Base-by-base conservation (phyloP, 2,113 vertebrate species). In the Toxostoma redivivum region DNA sequence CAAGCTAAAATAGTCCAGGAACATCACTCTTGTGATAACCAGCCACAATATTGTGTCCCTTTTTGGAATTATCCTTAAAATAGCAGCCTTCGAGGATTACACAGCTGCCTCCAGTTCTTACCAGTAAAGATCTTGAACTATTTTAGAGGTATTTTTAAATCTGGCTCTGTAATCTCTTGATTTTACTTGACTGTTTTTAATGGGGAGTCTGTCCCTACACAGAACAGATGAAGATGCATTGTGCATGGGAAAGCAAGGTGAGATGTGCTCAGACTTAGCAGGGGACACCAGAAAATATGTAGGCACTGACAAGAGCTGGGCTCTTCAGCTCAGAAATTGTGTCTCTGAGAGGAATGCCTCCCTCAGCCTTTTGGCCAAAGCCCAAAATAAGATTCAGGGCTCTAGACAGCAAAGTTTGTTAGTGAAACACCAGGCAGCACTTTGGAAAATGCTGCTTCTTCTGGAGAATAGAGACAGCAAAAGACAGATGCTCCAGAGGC, bases 101-200 rank as follows among this genome's bases (percentile, higher is more conserved):
- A 82, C 82, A 95, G 92, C 95, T 97, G 94, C 90, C 44, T 88
- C 62, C 71, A 83, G 82, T 83, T 86, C 90, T 94, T 97, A 94
- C 30, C 90, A 77, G 82, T 33, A 80, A 57, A 86, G 79, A 95
- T 86, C 90, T 73, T 90, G 81, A 88, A 93, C 81, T 86, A 57
- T 88, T 94, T 90, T 58, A 87, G 85, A 70, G 54, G 42, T 65
- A 90, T 92, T 93, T 95, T 92, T 80, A 94, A 92, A 95, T 90
- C 82, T 95, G 53, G 7, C 50, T 88, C 24, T 70, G 71, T 92
- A 95, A 95, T 97, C 86, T 92, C 82, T 92, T 83, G 71, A 81
- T 92, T 92, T 83, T 37, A 62, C 88, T 93, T 96, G 50, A 64
- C 54, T 44, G 88, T 93, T 93, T 91, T 77, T 66, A 77, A 92